Conservation (phyloP, 2,113 vertebrate species). For the Xenus cinereus region DNA sequence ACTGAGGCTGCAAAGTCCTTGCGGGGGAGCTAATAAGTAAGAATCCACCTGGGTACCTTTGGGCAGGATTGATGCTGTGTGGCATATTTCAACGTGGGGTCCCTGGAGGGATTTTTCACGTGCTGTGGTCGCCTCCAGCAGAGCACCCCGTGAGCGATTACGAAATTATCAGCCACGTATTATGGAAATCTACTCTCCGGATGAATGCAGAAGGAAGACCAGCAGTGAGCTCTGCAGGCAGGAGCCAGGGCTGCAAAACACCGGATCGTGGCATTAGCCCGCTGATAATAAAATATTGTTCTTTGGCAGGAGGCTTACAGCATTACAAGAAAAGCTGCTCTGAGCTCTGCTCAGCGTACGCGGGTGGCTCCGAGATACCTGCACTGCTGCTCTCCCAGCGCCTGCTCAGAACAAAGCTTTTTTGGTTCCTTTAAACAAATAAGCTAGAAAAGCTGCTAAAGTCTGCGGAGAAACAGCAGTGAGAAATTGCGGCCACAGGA, state of each 20-base stretch:
- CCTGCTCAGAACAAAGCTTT: background rate
- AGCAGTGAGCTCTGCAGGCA: background rate
- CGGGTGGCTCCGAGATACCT: background rate
- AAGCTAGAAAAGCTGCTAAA: background rate
- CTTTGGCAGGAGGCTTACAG: background rate
- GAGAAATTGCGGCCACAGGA: background rate
- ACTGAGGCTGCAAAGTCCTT: background rate
- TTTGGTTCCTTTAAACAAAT: background rate
- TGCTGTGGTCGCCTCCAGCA: background rate
- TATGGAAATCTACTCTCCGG: background rate
- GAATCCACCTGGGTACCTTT: background rate
- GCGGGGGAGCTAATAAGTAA: background rate
- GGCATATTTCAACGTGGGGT: background rate
- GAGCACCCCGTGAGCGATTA: background rate
- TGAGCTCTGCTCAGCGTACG: background rate
- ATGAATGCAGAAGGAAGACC: background rate
- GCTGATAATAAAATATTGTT: background rate
- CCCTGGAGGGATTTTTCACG: accelerated
- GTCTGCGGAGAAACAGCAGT: background rate
- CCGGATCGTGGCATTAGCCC: background rate
- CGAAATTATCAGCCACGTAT: accelerated
- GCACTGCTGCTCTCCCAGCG: accelerated
- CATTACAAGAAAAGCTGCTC: background rate
- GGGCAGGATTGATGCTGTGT: background rate
- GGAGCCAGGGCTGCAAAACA: background rate